A percentile compares a stretch with the other conserved stretches of the same genome.
phyloP scores from a whole-genome alignment of 2,888 invertebrate species.

The Eristalis intricaria region DNA sequence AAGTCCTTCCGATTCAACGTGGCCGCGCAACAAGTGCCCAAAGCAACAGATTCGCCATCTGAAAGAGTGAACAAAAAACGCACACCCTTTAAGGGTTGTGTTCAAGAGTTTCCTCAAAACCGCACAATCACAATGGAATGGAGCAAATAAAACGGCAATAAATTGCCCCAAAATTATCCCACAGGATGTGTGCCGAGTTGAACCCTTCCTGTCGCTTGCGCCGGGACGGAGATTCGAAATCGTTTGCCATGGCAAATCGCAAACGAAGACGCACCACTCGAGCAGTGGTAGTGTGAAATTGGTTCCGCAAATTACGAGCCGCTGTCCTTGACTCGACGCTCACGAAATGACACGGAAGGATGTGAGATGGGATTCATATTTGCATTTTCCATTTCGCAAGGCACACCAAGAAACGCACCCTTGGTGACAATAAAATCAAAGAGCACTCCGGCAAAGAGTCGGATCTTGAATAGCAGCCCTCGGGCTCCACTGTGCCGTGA shows the following conservation, averaged over 20 bases:
- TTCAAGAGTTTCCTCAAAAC: slow-evolving; percentile 46
- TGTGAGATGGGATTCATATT: slow-evolving; percentile 37
- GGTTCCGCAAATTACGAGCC: slow-evolving; percentile 39
- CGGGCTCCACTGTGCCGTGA: slow-evolving; percentile 58
- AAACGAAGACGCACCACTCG: slow-evolving; percentile 33
- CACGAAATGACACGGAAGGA: too few species aligned
- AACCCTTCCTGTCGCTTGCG: slow-evolving; percentile 27
- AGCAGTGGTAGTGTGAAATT: slow-evolving; percentile 30
- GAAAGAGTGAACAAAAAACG: slow-evolving; percentile 29
- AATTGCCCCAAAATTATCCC: slow-evolving; percentile 50
- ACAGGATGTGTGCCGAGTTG: slow-evolving; percentile 21
- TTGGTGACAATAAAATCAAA: slow-evolving; percentile 71
- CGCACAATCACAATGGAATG: slow-evolving; percentile 68
- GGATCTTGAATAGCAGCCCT: slow-evolving; percentile 34
- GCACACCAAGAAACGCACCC: slow-evolving; percentile 59
- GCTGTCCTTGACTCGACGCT: neutral
- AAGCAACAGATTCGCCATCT: slow-evolving; percentile 32
- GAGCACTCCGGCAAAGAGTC: slow-evolving; percentile 26
- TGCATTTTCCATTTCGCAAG: slow-evolving; percentile 66
- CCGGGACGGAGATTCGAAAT: slow-evolving; percentile 25
- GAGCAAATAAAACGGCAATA: slow-evolving; percentile 67
- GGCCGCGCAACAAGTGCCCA: slow-evolving; percentile 48
- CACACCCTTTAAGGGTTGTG: slow-evolving; percentile 54
- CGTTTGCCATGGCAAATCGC: slow-evolving; percentile 13
- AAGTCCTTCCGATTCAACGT: slow-evolving; percentile 13